Conservation (phyloP, 1,140 invertebrate species). For the Theocolax elegans region DNA sequence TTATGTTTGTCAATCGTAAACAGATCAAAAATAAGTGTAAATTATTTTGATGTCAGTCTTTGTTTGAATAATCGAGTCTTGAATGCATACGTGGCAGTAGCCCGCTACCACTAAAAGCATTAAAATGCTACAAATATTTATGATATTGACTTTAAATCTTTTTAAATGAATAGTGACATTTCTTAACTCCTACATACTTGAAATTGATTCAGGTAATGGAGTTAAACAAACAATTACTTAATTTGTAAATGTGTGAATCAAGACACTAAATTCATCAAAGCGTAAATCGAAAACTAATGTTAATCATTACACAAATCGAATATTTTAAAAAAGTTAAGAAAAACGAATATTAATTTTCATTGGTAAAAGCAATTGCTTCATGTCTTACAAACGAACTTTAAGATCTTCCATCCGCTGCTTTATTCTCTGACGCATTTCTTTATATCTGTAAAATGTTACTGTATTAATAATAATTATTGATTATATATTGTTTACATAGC, state of each 20-base stretch:
- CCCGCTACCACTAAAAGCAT: slow-evolving; percentile 35
- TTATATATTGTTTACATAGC: background rate
- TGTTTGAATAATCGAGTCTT: slow-evolving; percentile 23
- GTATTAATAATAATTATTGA: slow-evolving; percentile 9
- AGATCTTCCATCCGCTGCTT: slow-evolving; percentile 79
- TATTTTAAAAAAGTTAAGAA: slow-evolving; percentile 26
- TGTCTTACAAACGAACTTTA: slow-evolving; percentile 72
- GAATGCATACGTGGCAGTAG: slow-evolving; percentile 26
- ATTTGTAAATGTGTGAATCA: slow-evolving; percentile 14
- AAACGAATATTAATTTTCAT: slow-evolving; percentile 31
- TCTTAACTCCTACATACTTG: slow-evolving; percentile 10
- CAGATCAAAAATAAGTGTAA: slow-evolving; percentile 16
- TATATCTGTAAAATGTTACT: slow-evolving; percentile 68
- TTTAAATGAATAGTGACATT: slow-evolving; percentile 7
- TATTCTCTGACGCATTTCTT: slow-evolving; percentile 75
- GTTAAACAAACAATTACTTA: slow-evolving; percentile 22
- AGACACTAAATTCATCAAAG: slow-evolving; percentile 8
- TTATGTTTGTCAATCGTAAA: slow-evolving; percentile 16
- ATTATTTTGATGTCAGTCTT: slow-evolving; percentile 30
- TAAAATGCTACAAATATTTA: slow-evolving; percentile 27
- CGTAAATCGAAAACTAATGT: background rate
- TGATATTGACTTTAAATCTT: slow-evolving; percentile 15
- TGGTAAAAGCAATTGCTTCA: slow-evolving; percentile 16
- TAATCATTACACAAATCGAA: slow-evolving; percentile 21
- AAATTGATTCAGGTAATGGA: slow-evolving; percentile 11